Base-by-base conservation (phyloP, 2,888 invertebrate species). In the Scelioninae gen. 2 region DNA sequence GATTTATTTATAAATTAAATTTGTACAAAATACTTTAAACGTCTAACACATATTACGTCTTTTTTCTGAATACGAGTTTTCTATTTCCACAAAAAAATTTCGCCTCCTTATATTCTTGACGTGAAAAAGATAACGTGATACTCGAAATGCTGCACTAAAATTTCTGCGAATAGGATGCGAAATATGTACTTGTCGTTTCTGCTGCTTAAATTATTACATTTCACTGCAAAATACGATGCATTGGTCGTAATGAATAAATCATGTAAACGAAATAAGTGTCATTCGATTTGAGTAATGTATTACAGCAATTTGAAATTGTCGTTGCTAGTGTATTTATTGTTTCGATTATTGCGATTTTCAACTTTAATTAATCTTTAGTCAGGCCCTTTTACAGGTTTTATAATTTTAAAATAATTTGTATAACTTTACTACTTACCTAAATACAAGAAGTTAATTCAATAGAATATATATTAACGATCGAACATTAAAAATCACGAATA, bases 181-280 rank as follows among this genome's bases (percentile, higher is more conserved):
- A 52, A 63, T 63, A 53, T 53, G 45, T 52, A 52, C 61, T 52
- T 63, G 61, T 50, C 61, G 22, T 39, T 48, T 9, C 5, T 13
- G 5, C 39, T 28, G 61, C 39, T 61, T 13, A 39, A 61, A 48
- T 61, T 37, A 61, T 61, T 48, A 50, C 61, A 9, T 61, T 48
- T 48, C 48, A 18, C 48, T 37, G 13, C 37, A 37, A 39, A 60
- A 48, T 43, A 11, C 48, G 60, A 25, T 2, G 37, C 39, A 25
- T 45, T 10, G 16, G 48, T 25, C 18, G 39, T 37, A 48, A 37
- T 50, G 39, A 39, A 61, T 61, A 61, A 39, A 61, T 61, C 61
- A 61, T 39, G 48, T 31, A 61, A 61, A 61, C 50, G 61, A 61
- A 60, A 61, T 61, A 61, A 48, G 61, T 61, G 28, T 50, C 61